Evolutionary conservation across 2,113 vertebrate species (phyloP), one percentile per base, ranked within the genome.

Genomic region (Haplochromis vanheusdeni): DNA sequence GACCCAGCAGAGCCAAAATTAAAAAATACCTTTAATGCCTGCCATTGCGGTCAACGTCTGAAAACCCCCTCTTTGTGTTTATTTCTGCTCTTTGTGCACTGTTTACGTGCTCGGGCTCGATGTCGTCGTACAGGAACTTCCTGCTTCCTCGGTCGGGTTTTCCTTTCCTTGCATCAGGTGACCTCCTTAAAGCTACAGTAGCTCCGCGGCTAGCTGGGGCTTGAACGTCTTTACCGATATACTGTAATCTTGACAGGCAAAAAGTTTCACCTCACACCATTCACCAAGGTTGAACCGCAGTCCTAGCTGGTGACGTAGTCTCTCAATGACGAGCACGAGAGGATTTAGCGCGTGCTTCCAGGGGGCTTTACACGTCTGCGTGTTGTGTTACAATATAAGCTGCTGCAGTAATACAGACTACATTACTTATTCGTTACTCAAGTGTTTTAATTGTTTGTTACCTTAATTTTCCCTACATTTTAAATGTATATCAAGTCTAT

Each of bases 21-120:
- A 2, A 5, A 2, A 16, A 31, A 33, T 95, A 97, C 96, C 95
- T 96, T 96, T 97, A 83, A 97, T 95, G 28, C 96, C 96, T n/a
- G 96, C 95, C 96, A 97, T 96, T 26, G 40, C 65, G 40, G 31
- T 21, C 21, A 73, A 70, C 23, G 17, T 14, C 49, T 65, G n/a
- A 19, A 33, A 42, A 23, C 2, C 65, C 84, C 88, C 5, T 42
- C 9, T 80, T 75, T n/a, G 13, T 31, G 7, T 91, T 92, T 86
- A 79, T 79, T 52, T 87, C n/a, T 60, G 33, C 2, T 81, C 89
- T 89, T 87, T 82, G 82, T 83, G 37, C 52, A 23, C 56, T 91
- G 85, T 93, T 95, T 92, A 93, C 75, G 85, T 88, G 77, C 75
- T 83, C 47, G 10, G 35, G 13, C 13, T 83, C 56, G 42, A 9